A percentile compares a stretch with the other conserved stretches of the same genome.
phyloP scores from a whole-genome alignment of 2,797 vertebrate species.

The Gymnoscopelus braueri region DNA sequence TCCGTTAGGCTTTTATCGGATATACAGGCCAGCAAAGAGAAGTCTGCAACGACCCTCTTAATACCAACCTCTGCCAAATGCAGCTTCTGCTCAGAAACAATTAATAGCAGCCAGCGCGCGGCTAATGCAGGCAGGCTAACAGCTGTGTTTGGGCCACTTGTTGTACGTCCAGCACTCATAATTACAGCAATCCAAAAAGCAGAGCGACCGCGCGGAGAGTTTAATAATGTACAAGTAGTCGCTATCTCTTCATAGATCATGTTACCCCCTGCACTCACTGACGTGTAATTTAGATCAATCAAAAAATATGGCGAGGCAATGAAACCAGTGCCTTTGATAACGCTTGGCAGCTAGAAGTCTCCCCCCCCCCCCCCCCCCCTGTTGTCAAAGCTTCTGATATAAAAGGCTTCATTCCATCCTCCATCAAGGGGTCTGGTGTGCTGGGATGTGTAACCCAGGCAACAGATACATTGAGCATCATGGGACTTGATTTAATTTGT shows the following conservation, averaged over 20 bases:
- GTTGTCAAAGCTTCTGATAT: constrained; percentile 78
- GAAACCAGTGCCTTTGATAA: constrained; percentile 82
- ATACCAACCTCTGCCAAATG: constrained; percentile 75
- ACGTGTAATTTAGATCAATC: constrained; percentile 86
- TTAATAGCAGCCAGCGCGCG: constrained; percentile 75
- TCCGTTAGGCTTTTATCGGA: constrained; percentile 21
- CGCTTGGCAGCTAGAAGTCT: constrained; percentile 83
- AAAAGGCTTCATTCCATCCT: constrained; percentile 79
- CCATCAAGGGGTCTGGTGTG: constrained; percentile 77
- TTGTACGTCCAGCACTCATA: constrained; percentile 83
- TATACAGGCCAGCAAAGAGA: constrained; percentile 57
- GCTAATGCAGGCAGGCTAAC: constrained; percentile 74
- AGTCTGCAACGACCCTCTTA: constrained; percentile 55
- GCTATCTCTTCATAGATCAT: constrained; percentile 84
- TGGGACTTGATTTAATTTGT: constrained; percentile 85
- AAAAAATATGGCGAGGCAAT: constrained; percentile 81
- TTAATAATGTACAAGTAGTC: constrained; percentile 86
- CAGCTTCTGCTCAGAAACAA: constrained; percentile 83
- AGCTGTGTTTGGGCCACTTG: constrained; percentile 87
- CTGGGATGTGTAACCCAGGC: constrained; percentile 79
- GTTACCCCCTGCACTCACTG: constrained; percentile 81
- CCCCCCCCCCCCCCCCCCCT: constrained; percentile 14
- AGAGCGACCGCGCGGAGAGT: constrained; percentile 82
- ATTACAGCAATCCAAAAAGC: constrained; percentile 86
- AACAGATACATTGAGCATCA: constrained; percentile 80